Evolutionary conservation across 2,113 vertebrate genomes (phyloP).

Genomic region (Euleptes europaea): DNA sequence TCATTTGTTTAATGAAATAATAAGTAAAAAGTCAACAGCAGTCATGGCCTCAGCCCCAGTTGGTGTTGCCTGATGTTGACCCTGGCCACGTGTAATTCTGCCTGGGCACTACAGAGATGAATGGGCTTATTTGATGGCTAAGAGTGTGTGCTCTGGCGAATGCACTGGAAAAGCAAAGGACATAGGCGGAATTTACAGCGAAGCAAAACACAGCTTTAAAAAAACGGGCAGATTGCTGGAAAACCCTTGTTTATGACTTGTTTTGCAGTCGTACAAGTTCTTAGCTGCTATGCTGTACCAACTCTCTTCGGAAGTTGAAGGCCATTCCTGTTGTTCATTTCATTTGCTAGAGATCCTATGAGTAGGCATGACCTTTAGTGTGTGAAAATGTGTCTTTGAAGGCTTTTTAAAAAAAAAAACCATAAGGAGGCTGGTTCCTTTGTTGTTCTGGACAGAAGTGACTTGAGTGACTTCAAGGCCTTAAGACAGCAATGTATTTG

Average conservation of each 20-base stretch:
- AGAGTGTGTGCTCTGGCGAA: background rate
- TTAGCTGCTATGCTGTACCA: background rate
- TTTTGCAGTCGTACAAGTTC: background rate
- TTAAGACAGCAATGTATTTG: background rate
- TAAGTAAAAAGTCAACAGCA: background rate
- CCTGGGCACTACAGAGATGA: background rate
- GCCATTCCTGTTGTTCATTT: background rate
- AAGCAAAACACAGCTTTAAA: background rate
- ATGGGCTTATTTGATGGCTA: accelerated
- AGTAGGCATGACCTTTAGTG: background rate
- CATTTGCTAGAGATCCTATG: background rate
- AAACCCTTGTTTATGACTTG: background rate
- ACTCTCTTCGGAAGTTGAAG: background rate
- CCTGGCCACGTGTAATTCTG: background rate
- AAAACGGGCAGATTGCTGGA: background rate
- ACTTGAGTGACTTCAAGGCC: background rate
- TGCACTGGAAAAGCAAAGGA: background rate
- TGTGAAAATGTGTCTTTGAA: background rate
- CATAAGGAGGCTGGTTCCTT: background rate
- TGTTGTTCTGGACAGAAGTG: background rate
- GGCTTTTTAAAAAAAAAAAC: background rate
- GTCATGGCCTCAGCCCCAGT: background rate
- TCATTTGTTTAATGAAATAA: background rate
- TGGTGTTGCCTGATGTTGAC: background rate
- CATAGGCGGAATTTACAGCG: background rate